Evolutionary conservation across 1,140 invertebrate genomes (phyloP).

Genomic region (Brachionus koreanus): DNA sequence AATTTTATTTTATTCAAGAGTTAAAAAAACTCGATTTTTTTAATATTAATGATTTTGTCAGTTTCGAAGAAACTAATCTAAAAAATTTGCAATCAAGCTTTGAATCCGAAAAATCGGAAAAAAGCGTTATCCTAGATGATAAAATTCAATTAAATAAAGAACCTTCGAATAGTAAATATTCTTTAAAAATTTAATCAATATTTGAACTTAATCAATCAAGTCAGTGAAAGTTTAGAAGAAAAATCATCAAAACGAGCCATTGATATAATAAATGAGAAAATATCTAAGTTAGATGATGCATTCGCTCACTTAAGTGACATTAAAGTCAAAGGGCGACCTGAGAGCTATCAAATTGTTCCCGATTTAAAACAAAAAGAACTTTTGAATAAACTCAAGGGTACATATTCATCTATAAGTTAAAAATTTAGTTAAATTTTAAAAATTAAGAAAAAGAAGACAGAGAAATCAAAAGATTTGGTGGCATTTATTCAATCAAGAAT

Average conservation of each 20-base stretch:
- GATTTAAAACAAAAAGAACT: not conserved
- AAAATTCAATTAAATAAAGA: not conserved
- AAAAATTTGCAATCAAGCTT: not conserved
- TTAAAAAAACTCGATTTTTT: slow-evolving; percentile 35
- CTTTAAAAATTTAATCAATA: not conserved
- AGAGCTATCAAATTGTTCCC: slow-evolving; percentile 17
- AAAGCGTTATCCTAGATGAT: not conserved
- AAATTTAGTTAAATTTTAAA: not conserved
- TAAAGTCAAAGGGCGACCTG: not conserved
- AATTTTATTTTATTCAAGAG: slow-evolving; percentile 32
- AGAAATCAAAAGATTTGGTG: slow-evolving; percentile 6
- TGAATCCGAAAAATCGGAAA: not conserved
- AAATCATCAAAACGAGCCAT: not conserved
- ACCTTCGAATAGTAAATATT: not conserved
- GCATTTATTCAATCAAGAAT: slow-evolving; percentile 3
- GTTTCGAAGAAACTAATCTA: slow-evolving; percentile 8
- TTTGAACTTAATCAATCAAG: not conserved
- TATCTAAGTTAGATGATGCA: not conserved
- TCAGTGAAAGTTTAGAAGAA: not conserved
- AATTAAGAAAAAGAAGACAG: slow-evolving; percentile 13
- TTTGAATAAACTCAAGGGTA: not conserved
- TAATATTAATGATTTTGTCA: not conserved
- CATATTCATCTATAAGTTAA: not conserved
- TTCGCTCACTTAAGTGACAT: not conserved
- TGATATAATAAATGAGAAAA: slow-evolving; percentile 37